Percentiles rank a stretch among this genome's conserved stretches.
Conservation (phyloP, 2,113 vertebrate species). For the Lophochroa leadbeateri region DNA sequence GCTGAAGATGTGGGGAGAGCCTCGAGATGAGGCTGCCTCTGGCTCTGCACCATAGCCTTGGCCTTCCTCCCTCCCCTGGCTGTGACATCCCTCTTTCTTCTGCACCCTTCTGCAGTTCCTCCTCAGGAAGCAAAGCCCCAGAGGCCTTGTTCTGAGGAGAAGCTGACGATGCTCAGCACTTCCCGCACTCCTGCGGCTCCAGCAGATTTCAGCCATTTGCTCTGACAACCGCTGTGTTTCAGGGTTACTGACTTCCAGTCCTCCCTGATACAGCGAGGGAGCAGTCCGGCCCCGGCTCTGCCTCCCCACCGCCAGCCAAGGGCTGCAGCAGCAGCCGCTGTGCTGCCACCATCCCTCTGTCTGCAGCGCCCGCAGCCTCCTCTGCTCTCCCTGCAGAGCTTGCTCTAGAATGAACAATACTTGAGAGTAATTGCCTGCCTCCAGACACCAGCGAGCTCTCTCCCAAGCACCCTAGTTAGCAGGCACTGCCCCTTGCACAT, state of each 20-base stretch:
- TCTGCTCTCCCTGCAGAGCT: background rate
- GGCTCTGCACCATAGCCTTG: background rate
- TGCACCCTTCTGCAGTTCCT: background rate
- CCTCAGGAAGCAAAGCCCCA: background rate
- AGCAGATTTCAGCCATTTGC: slow-evolving; percentile 7
- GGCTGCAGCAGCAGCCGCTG: background rate
- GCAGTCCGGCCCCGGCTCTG: rapidly evolving
- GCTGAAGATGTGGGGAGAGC: background rate
- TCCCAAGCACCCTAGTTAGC: background rate
- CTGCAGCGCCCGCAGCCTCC: background rate
- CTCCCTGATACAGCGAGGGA: background rate
- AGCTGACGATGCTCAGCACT: background rate
- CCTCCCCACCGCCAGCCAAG: background rate
- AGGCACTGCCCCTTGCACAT: background rate
- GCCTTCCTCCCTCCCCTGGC: background rate
- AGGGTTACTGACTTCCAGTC: background rate
- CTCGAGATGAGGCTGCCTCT: background rate
- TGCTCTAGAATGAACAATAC: background rate
- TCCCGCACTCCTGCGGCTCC: background rate
- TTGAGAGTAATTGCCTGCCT: background rate
- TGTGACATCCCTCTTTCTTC: background rate
- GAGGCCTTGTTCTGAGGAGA: background rate
- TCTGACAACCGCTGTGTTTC: background rate
- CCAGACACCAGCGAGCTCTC: background rate
- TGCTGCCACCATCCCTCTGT: background rate